These are phyloP conservation scores for Eristalis tenax DNA, from an alignment of 2,888 invertebrate species.

Conservation along the genomic window DNA sequence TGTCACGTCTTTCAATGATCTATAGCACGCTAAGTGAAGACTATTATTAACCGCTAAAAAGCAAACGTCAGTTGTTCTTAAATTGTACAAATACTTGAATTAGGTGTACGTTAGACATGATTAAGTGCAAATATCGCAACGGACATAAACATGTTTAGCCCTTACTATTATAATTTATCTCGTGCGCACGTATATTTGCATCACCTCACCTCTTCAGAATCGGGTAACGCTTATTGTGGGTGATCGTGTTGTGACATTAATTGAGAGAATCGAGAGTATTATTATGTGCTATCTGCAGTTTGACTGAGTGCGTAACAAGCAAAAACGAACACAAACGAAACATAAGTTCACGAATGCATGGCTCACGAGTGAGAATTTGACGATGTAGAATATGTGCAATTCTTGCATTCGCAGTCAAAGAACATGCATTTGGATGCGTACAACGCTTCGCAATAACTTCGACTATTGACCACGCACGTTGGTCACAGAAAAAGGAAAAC, in stretches of 20 bases:
- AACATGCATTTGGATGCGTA: background rate
- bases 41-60: conserved; percentile 5
- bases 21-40: conserved; percentile 7
- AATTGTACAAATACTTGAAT: conserved; percentile 42
- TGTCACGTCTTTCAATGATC: conserved; percentile 8
- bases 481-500: background rate
- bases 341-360: background rate
- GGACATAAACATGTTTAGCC: background rate
- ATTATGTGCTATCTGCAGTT: conserved; percentile 67
- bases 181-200: background rate
- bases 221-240: conserved; percentile 8
- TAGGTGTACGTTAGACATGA: conserved; percentile 21
- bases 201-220: conserved; percentile 20
- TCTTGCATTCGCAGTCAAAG: background rate
- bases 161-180: background rate
- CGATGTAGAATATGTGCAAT: background rate
- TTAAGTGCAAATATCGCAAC: conserved; percentile 10
- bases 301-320: conserved; percentile 68
- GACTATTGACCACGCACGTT: no score
- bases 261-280: conserved; percentile 27
- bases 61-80: conserved; percentile 4
- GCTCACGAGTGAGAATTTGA: background rate
- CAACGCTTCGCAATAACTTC: background rate
- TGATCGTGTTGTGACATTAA: conserved; percentile 30
- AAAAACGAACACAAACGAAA: conserved; percentile 58